Evolutionary conservation across 1,140 invertebrate species (phyloP), one percentile per base, ranked within the genome.

Genomic region (Drosophila kurseongensis): DNA sequence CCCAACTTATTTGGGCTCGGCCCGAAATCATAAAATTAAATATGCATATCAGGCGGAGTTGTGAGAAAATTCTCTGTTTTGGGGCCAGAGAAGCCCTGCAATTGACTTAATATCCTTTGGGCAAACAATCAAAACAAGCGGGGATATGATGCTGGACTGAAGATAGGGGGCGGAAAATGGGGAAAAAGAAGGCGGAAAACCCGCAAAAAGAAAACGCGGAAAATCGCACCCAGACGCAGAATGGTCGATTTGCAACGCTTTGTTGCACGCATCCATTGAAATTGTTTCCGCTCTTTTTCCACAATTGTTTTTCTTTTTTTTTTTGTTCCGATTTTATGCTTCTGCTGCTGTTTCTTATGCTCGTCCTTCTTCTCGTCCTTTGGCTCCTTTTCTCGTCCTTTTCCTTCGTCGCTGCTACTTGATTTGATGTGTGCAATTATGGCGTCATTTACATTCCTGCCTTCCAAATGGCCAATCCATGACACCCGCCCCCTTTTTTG

Each of bases 21-120:
- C 42, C 72, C 52, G 18, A 76, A 79, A 79, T 79, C 66, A 62
- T 79, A 73, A 86, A 88, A 89, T 86, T 80, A 80, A 89, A 88
- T 88, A 88, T 88, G 85, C 80, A 82, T 72, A 75, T 58, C 18
- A 58, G 51, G 50, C 13, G 36, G 16, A 59, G 36, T 27, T 13
- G 36, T 13, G 27, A 9, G 54, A 27, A 52, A 23, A 62, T 61
- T 66, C 36, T 47, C 56, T 41, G 13, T 23, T 41, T 47, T 10
- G 62, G 16, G 16, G 12, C 12, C 1, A 18, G 45, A 12, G 36
- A 58, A 27, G 45, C 32, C 50, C 65, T 84, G 73, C 80, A 89
- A 80, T 89, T 88, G 84, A 89, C 80, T 88, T 82, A 82, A 88
- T 82, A 86, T 86, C 66, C 79, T 66, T 82, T 71, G 85, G 84